Evolutionary conservation across 2,888 invertebrate species (phyloP).

Genomic region (Malthinus flaveolus): DNA sequence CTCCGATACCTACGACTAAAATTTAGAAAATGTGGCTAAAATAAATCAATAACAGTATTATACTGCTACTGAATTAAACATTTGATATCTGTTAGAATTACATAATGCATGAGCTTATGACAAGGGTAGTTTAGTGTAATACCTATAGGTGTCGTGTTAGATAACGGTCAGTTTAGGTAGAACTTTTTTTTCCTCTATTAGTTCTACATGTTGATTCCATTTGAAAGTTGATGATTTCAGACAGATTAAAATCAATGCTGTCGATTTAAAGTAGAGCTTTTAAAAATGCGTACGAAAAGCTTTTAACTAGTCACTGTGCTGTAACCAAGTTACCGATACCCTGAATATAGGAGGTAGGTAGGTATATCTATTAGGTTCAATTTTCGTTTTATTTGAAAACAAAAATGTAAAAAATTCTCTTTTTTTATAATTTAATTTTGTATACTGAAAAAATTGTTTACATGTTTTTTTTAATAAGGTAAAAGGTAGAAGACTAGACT

Average conservation of each 20-base stretch:
- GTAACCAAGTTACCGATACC: constrained; percentile 21
- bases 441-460: no score
- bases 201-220: neutral
- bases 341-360: constrained; percentile 1
- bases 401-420: no score
- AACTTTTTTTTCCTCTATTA: neutral
- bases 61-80: constrained; percentile 20
- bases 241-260: constrained; percentile 24
- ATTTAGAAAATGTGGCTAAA: neutral
- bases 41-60: constrained; percentile 3
- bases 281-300: constrained; percentile 21
- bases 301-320: constrained; percentile 21
- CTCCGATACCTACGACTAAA: no score
- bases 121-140: constrained; percentile 9
- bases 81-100: constrained; percentile 14
- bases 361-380: constrained; percentile 3
- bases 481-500: no score
- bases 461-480: no score
- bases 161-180: no score
- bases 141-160: neutral
- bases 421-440: no score
- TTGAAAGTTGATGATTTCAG: neutral
- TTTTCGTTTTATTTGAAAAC: neutral
- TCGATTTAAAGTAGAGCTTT: constrained; percentile 16
- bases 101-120: constrained; percentile 23